Percentiles rank a stretch among this genome's conserved stretches.
Evolutionary conservation across 2,113 vertebrate species (phyloP).

Genomic region (Phocoena sinus): DNA sequence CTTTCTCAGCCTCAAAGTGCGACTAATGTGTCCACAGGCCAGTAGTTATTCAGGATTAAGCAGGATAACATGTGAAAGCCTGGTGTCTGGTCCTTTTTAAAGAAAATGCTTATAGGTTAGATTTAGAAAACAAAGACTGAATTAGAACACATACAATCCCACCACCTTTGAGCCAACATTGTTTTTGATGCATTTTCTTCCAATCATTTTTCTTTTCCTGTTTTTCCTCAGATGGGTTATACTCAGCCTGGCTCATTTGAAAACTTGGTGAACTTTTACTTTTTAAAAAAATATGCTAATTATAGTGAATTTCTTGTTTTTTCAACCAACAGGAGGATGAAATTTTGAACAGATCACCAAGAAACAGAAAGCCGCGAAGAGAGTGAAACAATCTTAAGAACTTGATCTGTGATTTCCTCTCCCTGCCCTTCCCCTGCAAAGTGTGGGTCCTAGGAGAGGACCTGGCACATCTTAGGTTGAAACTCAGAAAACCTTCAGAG

Average conservation of each 20-base stretch:
- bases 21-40: neutral
- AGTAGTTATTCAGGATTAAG: neutral
- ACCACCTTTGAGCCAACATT: neutral
- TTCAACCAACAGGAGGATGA: constrained; percentile 89
- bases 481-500: constrained; percentile 81
- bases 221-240: neutral
- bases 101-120: neutral
- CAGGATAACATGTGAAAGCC: neutral
- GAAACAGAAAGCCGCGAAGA: constrained; percentile 93
- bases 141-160: neutral
- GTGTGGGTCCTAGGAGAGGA: constrained; percentile 80
- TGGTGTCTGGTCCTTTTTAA: neutral
- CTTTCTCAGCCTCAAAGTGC: neutral
- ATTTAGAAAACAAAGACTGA: neutral
- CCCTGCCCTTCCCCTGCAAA: constrained; percentile 61
- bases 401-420: constrained; percentile 77
- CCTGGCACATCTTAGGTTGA: constrained; percentile 81
- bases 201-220: neutral
- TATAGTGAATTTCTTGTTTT: constrained; percentile 41
- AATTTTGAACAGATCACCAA: constrained; percentile 92
- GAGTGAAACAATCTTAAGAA: constrained; percentile 88
- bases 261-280: neutral
- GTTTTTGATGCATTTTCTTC: neutral
- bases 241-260: neutral
- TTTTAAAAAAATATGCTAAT: neutral